Conservation (phyloP, 2,113 vertebrate genomes). For the Myrmophylax atrothorax region DNA sequence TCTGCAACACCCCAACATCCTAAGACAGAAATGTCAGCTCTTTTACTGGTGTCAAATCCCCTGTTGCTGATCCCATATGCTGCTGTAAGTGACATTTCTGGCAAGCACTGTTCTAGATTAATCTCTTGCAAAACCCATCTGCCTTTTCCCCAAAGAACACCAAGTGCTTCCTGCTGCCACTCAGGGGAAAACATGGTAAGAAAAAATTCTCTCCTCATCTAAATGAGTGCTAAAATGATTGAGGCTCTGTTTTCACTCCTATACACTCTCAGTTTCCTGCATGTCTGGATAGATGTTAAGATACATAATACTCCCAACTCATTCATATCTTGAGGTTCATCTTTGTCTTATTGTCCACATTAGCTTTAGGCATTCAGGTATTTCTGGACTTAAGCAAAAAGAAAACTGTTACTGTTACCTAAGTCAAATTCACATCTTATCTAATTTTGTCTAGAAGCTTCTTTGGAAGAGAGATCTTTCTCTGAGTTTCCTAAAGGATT, state of each 20-base stretch:
- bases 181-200: not conserved
- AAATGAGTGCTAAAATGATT: not conserved
- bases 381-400: not conserved
- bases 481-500: constrained; percentile 22
- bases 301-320: not conserved
- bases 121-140: constrained; percentile 16
- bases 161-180: not conserved
- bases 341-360: not conserved
- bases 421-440: not conserved
- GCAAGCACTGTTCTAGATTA: not conserved
- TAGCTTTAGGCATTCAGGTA: not conserved
- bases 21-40: not conserved
- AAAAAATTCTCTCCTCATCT: not conserved
- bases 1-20: not conserved
- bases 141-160: not conserved
- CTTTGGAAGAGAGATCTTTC: not conserved
- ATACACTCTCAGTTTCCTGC: not conserved
- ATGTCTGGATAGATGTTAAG: not conserved
- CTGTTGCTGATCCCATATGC: not conserved
- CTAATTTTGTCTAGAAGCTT: not conserved
- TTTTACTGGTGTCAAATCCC: not conserved
- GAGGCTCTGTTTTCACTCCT: constrained; percentile 6
- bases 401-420: not conserved
- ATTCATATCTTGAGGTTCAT: not conserved
- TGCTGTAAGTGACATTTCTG: not conserved